Percentiles rank a stretch among this genome's conserved stretches.
phyloP scores from a whole-genome alignment of 2,113 vertebrate genomes.

The Rhea americana region DNA sequence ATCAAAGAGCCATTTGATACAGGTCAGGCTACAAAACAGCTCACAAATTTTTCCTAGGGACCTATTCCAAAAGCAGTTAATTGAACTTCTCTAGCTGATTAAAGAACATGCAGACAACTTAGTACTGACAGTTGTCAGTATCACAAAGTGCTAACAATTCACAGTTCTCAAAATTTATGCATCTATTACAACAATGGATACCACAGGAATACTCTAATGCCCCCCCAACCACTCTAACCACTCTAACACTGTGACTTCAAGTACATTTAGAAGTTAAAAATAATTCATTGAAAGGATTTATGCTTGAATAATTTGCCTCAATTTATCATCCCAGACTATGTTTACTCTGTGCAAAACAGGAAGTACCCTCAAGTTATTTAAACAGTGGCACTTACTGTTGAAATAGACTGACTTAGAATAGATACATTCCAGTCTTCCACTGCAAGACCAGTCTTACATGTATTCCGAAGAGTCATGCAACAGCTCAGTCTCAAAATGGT shows the following conservation, averaged over 20 bases:
- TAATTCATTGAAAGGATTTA: constrained; percentile 3
- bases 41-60: not conserved
- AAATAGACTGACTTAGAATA: not conserved
- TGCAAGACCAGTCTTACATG: not conserved
- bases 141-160: not conserved
- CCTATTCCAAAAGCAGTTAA: not conserved
- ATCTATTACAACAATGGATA: not conserved
- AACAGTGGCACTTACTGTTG: not conserved
- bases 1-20: not conserved
- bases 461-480: not conserved
- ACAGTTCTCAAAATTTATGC: not conserved
- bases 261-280: not conserved
- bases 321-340: not conserved
- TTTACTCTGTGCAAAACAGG: constrained; percentile 14
- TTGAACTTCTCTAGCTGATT: not conserved
- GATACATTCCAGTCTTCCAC: not conserved
- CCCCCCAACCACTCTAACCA: not conserved
- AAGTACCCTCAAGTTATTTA: not conserved
- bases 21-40: not conserved
- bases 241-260: not conserved
- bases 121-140: not conserved
- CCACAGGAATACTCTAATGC: not conserved
- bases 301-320: constrained; percentile 15
- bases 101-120: not conserved
- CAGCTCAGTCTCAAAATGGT: not conserved